Conservation (phyloP, 1,140 invertebrate genomes). For the Habropoda laboriosa region DNA sequence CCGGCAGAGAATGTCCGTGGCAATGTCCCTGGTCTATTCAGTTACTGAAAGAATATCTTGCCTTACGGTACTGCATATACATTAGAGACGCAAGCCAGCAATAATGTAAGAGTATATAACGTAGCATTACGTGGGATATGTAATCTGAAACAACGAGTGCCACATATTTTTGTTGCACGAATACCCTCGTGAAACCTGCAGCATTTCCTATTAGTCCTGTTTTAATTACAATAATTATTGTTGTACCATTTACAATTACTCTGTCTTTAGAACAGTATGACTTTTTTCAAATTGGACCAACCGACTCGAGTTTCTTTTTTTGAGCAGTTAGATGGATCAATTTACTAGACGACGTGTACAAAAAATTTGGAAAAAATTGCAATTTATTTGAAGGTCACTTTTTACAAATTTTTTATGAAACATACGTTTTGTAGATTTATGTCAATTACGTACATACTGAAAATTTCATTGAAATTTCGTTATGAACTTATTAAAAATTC, state of each 20-base stretch:
- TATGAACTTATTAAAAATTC: too few relatives aligned
- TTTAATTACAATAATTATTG: neutral
- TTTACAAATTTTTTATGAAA: too few relatives aligned
- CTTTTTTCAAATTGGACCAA: too few relatives aligned
- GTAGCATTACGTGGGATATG: neutral
- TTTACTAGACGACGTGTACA: too few relatives aligned
- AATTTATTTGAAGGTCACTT: too few relatives aligned
- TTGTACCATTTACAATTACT: neutral
- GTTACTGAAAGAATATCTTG: slow-evolving; percentile 2
- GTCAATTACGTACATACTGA: too few relatives aligned
- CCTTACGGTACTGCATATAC: slow-evolving; percentile 11
- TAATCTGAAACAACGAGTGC: neutral
- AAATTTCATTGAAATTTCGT: too few relatives aligned
- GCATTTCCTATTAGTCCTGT: neutral
- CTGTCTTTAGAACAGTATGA: too few relatives aligned
- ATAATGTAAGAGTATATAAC: slow-evolving; percentile 15
- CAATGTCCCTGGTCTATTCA: slow-evolving; percentile 27
- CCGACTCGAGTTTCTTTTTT: too few relatives aligned
- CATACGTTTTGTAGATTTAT: too few relatives aligned
- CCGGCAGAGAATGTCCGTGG: neutral
- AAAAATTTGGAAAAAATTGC: too few relatives aligned
- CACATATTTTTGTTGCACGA: neutral
- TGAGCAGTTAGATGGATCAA: too few relatives aligned
- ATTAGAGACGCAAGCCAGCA: neutral
- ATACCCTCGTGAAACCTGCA: neutral